Conservation (phyloP, 2,888 invertebrate species). For the Fragum fragum region DNA sequence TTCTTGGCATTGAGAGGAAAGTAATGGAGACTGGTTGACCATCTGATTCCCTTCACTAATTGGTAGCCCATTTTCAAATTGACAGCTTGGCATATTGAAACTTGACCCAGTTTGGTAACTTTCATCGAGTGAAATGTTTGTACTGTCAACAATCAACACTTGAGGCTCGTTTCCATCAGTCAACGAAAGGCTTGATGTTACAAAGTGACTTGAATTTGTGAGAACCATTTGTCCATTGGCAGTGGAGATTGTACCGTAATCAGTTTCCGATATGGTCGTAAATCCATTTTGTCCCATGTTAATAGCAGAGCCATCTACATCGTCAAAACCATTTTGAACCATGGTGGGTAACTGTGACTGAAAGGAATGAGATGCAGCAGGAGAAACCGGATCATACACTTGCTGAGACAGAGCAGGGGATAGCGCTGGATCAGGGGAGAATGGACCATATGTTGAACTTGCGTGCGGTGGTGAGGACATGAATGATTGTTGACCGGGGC, state of each 20-base stretch:
- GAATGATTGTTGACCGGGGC: constrained; percentile 7
- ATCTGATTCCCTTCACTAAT: background rate
- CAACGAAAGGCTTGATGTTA: background rate
- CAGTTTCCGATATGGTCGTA: background rate
- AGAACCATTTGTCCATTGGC: background rate
- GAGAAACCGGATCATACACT: background rate
- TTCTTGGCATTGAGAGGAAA: background rate
- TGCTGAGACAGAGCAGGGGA: background rate
- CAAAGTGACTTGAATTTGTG: background rate
- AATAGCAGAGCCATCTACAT: background rate
- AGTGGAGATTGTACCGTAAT: background rate
- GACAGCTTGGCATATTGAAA: background rate
- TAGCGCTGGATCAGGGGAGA: background rate
- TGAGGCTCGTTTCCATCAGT: background rate
- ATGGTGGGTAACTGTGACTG: constrained; percentile 20
- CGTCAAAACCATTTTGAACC: constrained; percentile 1
- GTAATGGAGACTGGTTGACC: background rate
- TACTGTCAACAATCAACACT: background rate
- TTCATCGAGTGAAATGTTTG: background rate
- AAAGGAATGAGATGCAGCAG: background rate
- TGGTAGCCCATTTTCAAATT: background rate
- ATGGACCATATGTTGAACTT: background rate
- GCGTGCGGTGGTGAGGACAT: constrained; percentile 25
- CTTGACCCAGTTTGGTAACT: background rate
- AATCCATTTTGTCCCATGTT: background rate